These are phyloP conservation scores for Heteromurus nitidus DNA, from an alignment of 2,888 invertebrate species.

Conservation along the genomic window DNA sequence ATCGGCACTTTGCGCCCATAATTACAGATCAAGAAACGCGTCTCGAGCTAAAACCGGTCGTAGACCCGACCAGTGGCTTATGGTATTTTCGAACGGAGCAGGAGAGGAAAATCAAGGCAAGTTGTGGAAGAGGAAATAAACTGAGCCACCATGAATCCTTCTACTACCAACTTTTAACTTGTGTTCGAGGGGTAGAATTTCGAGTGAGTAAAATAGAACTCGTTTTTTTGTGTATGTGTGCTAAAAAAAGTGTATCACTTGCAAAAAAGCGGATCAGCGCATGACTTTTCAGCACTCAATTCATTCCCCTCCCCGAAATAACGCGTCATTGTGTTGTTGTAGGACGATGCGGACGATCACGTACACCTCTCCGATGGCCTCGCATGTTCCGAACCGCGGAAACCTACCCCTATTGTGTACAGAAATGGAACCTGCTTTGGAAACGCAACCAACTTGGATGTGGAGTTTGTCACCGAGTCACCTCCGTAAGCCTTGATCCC, in stretches of 20 bases:
- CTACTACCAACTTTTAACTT: conserved; percentile 30
- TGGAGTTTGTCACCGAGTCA: conserved; percentile 49
- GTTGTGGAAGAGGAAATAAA: conserved; percentile 44
- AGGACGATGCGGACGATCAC: conserved; percentile 30
- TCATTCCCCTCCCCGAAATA: too few species aligned
- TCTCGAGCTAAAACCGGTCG: conserved; percentile 7
- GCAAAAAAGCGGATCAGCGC: too few species aligned
- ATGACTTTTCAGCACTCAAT: too few species aligned
- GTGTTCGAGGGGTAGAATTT: conserved; percentile 36
- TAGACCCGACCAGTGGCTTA: neutral
- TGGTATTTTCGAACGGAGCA: neutral
- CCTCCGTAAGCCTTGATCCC: conserved; percentile 24
- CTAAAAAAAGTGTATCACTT: neutral
- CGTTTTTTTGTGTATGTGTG: neutral
- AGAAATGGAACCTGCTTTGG: conserved; percentile 67
- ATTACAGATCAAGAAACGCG: conserved; percentile 10
- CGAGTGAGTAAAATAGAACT: neutral
- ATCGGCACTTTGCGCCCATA: conserved; percentile 2
- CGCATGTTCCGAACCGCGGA: conserved; percentile 20
- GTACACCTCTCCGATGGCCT: conserved; percentile 26
- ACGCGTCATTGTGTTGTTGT: too few species aligned
- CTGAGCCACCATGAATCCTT: conserved; percentile 22
- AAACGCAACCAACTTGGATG: conserved; percentile 58
- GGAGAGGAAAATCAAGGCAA: conserved; percentile 18
- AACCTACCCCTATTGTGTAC: conserved; percentile 27